These are phyloP conservation scores for Natrix natrix DNA, from an alignment of 2,797 vertebrate genomes.

Conservation along the genomic window DNA sequence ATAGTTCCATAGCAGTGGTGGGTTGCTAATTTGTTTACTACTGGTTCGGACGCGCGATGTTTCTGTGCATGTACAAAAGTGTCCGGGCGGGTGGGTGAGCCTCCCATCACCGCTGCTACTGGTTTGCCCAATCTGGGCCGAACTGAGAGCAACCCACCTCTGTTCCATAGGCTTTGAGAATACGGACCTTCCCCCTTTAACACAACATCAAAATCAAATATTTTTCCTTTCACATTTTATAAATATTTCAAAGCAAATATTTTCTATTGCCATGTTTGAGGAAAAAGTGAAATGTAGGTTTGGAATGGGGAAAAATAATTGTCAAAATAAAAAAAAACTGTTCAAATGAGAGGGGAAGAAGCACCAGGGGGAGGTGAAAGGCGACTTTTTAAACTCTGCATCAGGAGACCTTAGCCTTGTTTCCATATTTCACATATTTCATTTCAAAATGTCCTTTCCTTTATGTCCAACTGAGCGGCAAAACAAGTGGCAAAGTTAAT, in stretches of 20 bases:
- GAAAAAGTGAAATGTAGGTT: background rate
- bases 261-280: conserved; percentile 14
- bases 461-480: conserved; percentile 35
- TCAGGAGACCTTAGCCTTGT: conserved; percentile 22
- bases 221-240: background rate
- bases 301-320: background rate
- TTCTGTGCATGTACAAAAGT: no score
- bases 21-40: no score
- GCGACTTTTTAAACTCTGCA: conserved; percentile 5
- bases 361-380: conserved; percentile 15
- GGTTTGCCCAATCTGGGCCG: no score
- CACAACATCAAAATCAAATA: background rate
- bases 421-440: conserved; percentile 23
- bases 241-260: conserved; percentile 12
- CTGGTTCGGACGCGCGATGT: no score
- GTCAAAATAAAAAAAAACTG: background rate
- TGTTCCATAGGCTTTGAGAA: background rate
- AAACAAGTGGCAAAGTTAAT: conserved; percentile 17
- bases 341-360: background rate
- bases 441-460: conserved; percentile 1
- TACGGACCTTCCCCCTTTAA: background rate
- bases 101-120: no score
- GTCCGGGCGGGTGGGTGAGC: no score
- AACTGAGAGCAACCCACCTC: no score
- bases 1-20: background rate